Percentiles rank a stretch among this genome's conserved stretches.
phyloP scores from a whole-genome alignment of 2,113 vertebrate genomes.

The Odontesthes bonariensis region DNA sequence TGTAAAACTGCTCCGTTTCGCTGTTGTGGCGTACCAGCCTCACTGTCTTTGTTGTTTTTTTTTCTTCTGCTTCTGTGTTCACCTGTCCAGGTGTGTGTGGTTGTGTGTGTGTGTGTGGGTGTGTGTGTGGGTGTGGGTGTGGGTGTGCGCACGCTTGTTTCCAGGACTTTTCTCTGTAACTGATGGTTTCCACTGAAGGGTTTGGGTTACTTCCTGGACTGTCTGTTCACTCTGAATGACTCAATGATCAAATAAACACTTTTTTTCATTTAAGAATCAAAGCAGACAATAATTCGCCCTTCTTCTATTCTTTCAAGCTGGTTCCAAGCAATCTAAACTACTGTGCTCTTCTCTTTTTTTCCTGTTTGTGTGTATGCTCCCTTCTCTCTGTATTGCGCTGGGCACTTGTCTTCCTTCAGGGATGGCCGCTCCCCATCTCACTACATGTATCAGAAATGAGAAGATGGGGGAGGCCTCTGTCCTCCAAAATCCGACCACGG shows the following conservation, averaged over 20 bases:
- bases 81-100: conserved; percentile 44
- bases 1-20: conserved; percentile 90
- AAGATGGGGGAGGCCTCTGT: conserved; percentile 98
- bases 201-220: conserved; percentile 91
- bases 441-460: conserved; percentile 99
- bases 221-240: conserved; percentile 87
- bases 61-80: conserved; percentile 73
- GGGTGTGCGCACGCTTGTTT: conserved; percentile 62
- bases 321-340: conserved; percentile 92
- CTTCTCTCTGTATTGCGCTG: conserved; percentile 62
- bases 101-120: conserved; percentile 18
- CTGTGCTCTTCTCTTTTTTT: conserved; percentile 84
- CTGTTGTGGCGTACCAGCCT: conserved; percentile 84
- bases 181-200: conserved; percentile 90
- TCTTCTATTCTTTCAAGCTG: conserved; percentile 85
- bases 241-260: conserved; percentile 94
- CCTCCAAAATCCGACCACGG: conserved; percentile 99
- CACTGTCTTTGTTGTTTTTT: conserved; percentile 77
- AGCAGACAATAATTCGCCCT: conserved; percentile 87
- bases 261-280: conserved; percentile 93
- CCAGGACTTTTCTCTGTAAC: conserved; percentile 77
- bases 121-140: conserved; percentile 24
- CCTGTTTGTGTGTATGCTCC: conserved; percentile 83
- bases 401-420: conserved; percentile 89
- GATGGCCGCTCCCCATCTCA: conserved; percentile 98